Percentiles rank a stretch among this genome's conserved stretches.
Evolutionary conservation across 2,797 vertebrate genomes (phyloP).

Genomic region (Coranthus polyacanthus): DNA sequence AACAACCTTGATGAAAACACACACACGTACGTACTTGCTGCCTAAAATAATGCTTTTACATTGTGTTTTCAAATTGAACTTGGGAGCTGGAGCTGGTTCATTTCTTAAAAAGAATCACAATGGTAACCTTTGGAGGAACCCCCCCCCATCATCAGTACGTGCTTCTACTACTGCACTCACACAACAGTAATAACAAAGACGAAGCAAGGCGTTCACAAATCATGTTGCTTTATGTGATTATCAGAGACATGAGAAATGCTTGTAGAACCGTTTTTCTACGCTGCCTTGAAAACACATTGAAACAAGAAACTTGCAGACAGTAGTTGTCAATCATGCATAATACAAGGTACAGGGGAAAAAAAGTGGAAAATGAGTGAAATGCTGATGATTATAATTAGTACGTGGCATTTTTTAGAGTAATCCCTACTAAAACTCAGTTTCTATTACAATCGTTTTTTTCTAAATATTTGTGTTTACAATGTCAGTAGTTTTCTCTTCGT

Average conservation of each 20-base stretch:
- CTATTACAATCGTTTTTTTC: too few species aligned
- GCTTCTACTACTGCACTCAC: neutral
- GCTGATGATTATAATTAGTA: conserved; percentile 6
- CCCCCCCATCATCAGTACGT: too few species aligned
- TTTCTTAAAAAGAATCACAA: too few species aligned
- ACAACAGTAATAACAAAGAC: neutral
- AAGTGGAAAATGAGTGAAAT: neutral
- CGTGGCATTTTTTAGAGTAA: too few species aligned
- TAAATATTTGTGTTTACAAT: too few species aligned
- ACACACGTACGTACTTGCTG: too few species aligned
- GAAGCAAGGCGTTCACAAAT: neutral
- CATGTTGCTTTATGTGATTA: neutral
- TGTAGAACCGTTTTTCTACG: neutral
- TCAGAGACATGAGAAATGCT: conserved; percentile 1
- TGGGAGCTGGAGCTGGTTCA: too few species aligned
- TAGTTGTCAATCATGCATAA: neutral
- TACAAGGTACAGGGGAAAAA: neutral
- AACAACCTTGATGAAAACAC: too few species aligned
- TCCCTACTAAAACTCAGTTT: neutral
- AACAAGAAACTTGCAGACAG: neutral
- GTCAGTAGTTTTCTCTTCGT: too few species aligned
- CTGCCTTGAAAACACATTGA: neutral
- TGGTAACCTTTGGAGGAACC: too few species aligned
- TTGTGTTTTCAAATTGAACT: neutral
- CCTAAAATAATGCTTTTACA: neutral